These are phyloP conservation scores for Eucidaris tribuloides DNA, from an alignment of 35 echinoderm and acorn worm genomes.

Conservation along the genomic window DNA sequence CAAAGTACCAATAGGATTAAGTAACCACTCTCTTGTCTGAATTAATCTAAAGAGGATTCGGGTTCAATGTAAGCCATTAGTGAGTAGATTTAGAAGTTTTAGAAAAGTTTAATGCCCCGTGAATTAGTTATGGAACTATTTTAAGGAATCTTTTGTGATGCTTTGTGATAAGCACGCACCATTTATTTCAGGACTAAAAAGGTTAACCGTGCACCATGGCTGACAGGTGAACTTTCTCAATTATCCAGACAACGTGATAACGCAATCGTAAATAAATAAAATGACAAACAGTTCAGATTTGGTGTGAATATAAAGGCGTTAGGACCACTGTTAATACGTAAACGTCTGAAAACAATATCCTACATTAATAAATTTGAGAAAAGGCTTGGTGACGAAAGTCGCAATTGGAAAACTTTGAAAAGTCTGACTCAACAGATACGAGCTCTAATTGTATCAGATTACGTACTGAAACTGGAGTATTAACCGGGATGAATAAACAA, in stretches of 20 bases:
- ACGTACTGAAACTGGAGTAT: background rate
- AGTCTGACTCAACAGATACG: background rate
- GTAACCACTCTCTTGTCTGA: background rate
- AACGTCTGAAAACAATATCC: background rate
- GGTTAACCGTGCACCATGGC: background rate
- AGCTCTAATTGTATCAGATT: background rate
- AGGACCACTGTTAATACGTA: background rate
- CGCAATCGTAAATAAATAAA: background rate
- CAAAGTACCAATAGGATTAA: background rate
- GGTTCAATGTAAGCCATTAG: background rate
- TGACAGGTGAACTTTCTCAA: background rate
- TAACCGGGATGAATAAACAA: too few species aligned
- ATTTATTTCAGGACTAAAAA: background rate
- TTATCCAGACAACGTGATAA: conserved; percentile 16
- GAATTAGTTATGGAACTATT: conserved; percentile 9
- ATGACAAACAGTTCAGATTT: background rate
- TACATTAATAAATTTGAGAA: conserved; percentile 2
- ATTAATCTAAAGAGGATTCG: too few species aligned
- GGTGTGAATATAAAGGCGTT: background rate
- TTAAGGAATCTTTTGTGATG: background rate
- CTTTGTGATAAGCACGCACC: background rate
- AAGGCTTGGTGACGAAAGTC: background rate
- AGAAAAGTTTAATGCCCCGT: background rate
- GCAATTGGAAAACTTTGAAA: background rate
- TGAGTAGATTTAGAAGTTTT: background rate